Conservation (phyloP, 2,888 invertebrate species). For the Oscheius onirici region DNA sequence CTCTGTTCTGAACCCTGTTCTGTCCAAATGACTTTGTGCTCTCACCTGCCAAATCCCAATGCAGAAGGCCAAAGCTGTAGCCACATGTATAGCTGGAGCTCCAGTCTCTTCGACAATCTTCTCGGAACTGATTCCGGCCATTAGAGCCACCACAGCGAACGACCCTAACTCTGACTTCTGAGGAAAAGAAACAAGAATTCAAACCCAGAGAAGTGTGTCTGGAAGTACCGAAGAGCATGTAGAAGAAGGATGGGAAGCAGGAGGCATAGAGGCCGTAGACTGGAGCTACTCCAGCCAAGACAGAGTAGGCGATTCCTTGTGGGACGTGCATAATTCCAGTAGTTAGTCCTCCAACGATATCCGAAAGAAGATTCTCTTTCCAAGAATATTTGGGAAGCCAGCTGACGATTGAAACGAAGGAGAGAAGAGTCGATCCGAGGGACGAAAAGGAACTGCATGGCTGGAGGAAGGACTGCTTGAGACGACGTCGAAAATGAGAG, state of each 20-base stretch:
- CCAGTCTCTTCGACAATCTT: not conserved
- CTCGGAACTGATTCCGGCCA: slow-evolving; percentile 29
- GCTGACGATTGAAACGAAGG: slow-evolving; percentile 28
- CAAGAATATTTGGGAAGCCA: slow-evolving; percentile 33
- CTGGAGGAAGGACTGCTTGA: slow-evolving; percentile 10
- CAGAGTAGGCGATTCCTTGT: slow-evolving; percentile 74
- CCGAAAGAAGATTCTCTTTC: slow-evolving; percentile 13
- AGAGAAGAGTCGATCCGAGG: not conserved
- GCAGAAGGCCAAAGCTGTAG: slow-evolving; percentile 26
- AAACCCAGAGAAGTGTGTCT: slow-evolving; percentile 85
- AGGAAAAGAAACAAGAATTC: not conserved
- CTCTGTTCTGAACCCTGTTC: too few relatives aligned
- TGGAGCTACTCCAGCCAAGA: slow-evolving; percentile 73
- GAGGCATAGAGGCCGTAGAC: slow-evolving; percentile 83
- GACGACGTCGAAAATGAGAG: not conserved
- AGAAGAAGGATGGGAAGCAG: slow-evolving; percentile 89
- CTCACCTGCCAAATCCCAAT: slow-evolving; percentile 34
- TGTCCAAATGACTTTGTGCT: too few relatives aligned
- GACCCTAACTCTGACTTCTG: slow-evolving; percentile 6
- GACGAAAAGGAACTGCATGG: not conserved
- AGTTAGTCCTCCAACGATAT: slow-evolving; percentile 35
- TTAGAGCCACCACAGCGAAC: slow-evolving; percentile 34
- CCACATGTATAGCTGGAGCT: slow-evolving; percentile 16
- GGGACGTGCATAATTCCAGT: slow-evolving; percentile 39
- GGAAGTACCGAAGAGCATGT: slow-evolving; percentile 87